These are phyloP conservation scores for Ramphastos sulfuratus DNA, from an alignment of 2,113 vertebrate genomes.

Conservation along the genomic window DNA sequence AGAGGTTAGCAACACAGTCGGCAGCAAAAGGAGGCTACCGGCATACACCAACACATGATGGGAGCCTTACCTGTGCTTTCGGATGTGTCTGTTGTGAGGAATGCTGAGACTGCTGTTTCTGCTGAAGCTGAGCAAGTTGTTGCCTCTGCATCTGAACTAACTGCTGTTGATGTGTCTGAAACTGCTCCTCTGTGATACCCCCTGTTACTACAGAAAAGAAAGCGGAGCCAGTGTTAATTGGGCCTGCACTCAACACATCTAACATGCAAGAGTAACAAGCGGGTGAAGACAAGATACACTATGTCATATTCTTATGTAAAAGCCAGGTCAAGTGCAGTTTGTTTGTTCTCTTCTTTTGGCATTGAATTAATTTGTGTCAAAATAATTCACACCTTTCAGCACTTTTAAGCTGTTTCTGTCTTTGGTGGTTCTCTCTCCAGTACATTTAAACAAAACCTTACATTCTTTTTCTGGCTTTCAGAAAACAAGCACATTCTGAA, in stretches of 20 bases:
- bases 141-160: conserved; percentile 91
- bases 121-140: conserved; percentile 88
- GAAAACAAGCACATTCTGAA: not conserved
- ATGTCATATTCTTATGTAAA: rapidly evolving
- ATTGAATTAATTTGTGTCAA: not conserved
- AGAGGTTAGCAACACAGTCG: not conserved
- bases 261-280: not conserved
- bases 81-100: conserved; percentile 79
- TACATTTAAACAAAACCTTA: not conserved
- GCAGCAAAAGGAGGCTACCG: too few relatives aligned
- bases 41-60: not conserved
- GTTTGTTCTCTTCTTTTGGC: not conserved
- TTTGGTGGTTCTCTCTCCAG: not conserved
- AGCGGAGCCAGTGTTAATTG: not conserved
- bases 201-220: conserved; percentile 75
- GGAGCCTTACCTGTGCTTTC: conserved; percentile 78
- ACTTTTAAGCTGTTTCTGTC: not conserved
- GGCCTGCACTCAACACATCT: not conserved
- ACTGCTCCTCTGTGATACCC: conserved; percentile 94
- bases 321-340: not conserved
- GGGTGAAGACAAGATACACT: not conserved
- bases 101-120: conserved; percentile 84
- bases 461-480: not conserved
- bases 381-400: not conserved
- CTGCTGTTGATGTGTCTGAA: conserved; percentile 91